Conservation (phyloP, 30 jellyfish, hydroid and myxozoan species). For the Hydractinia echinata region DNA sequence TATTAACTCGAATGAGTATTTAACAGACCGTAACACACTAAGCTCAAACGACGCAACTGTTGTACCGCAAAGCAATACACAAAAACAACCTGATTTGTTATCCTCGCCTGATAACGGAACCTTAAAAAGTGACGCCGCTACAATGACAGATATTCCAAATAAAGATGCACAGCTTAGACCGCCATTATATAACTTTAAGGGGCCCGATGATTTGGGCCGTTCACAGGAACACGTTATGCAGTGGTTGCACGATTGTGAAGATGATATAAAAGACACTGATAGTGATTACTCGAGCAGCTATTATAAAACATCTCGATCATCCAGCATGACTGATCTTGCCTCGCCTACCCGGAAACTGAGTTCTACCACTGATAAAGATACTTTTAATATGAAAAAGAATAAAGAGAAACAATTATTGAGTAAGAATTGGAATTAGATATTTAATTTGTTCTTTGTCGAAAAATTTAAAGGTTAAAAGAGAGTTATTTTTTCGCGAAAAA, state of each 20-base stretch:
- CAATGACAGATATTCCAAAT: slow-evolving; percentile 28
- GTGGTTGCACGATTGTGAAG: slow-evolving; percentile 38
- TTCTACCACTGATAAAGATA: not conserved
- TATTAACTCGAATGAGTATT: not conserved
- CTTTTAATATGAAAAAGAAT: not conserved
- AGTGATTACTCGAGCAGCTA: slow-evolving; percentile 48
- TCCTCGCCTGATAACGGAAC: slow-evolving; percentile 23
- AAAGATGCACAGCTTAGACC: not conserved
- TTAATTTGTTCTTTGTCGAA: too few species aligned
- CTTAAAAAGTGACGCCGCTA: slow-evolving; percentile 34
- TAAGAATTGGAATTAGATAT: not conserved
- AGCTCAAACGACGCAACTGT: not conserved
- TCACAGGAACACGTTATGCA: slow-evolving; percentile 17
- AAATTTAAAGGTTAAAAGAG: too few species aligned
- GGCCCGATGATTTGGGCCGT: slow-evolving; percentile 29
- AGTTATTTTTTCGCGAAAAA: too few species aligned
- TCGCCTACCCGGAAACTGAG: slow-evolving; percentile 18
- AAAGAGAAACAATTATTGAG: not conserved
- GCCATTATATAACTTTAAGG: slow-evolving; percentile 13
- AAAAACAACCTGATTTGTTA: not conserved
- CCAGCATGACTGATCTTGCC: slow-evolving; percentile 59
- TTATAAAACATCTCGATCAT: slow-evolving; percentile 67
- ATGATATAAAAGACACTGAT: slow-evolving; percentile 18
- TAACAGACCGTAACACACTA: too few species aligned
- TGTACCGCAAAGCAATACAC: not conserved